Conservation (phyloP, 2,797 vertebrate genomes). For the Falco columbarius region DNA sequence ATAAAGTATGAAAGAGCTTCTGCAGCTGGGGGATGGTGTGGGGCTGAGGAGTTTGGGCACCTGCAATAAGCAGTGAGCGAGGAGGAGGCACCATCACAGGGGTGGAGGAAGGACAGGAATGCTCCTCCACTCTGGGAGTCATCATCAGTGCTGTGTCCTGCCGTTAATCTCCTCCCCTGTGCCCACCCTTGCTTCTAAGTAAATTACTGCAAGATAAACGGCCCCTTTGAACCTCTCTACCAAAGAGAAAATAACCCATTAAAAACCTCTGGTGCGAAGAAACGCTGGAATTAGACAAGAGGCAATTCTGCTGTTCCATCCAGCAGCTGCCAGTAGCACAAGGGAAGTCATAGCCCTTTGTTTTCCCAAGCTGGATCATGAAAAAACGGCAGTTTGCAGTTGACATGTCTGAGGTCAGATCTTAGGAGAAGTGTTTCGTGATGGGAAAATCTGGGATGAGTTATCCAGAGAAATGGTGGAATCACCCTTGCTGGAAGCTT, state of each 20-base stretch:
- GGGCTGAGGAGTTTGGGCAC: not conserved
- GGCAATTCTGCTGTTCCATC: not conserved
- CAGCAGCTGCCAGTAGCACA: fast-evolving
- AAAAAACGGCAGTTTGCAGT: not conserved
- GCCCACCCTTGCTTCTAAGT: not conserved
- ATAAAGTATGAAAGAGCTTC: not conserved
- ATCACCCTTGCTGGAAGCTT: not conserved
- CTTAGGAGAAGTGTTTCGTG: not conserved
- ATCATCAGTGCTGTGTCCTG: not conserved
- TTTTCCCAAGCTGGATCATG: not conserved
- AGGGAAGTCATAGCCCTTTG: fast-evolving
- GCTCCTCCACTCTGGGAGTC: not conserved
- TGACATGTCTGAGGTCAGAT: not conserved
- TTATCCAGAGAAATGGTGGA: not conserved
- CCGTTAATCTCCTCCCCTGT: not conserved
- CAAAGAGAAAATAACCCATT: not conserved
- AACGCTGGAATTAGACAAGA: not conserved
- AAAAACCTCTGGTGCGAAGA: not conserved
- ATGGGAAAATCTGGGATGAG: not conserved
- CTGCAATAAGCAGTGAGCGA: not conserved
- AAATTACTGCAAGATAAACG: not conserved
- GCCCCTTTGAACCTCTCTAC: not conserved
- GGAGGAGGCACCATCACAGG: not conserved
- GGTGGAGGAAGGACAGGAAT: not conserved
- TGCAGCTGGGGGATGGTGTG: not conserved